phyloP scores from a whole-genome alignment of 2,888 invertebrate species.

The Thymelicus acteon region DNA sequence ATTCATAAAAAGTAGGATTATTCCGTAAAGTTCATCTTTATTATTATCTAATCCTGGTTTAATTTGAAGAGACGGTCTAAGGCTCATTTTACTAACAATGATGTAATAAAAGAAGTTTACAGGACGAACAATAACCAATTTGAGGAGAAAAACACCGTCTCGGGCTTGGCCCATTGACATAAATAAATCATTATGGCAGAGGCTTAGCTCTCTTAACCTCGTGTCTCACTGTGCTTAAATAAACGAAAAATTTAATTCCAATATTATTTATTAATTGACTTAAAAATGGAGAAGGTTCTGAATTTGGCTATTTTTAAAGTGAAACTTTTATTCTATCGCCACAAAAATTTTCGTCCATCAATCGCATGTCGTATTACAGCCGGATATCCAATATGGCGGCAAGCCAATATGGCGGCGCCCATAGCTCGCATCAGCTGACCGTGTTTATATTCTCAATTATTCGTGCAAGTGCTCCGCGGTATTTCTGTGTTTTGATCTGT shows the following conservation, averaged over 20 bases:
- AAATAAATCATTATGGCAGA: slow-evolving; percentile 79
- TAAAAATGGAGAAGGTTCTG: too few species aligned
- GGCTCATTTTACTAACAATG: slow-evolving; percentile 79
- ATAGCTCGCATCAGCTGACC: too few species aligned
- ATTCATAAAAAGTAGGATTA: slow-evolving; percentile 63
- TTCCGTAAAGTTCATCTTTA: slow-evolving; percentile 68
- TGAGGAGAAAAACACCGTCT: slow-evolving; percentile 72
- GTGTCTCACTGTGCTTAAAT: not conserved
- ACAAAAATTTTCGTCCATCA: too few species aligned
- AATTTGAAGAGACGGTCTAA: slow-evolving; percentile 69
- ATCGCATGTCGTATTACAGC: too few species aligned
- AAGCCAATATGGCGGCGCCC: too few species aligned
- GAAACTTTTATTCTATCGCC: too few species aligned
- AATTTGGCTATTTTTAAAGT: too few species aligned
- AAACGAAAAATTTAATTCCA: not conserved
- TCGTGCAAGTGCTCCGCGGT: too few species aligned
- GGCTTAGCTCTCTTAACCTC: slow-evolving; percentile 47
- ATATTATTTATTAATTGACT: too few species aligned
- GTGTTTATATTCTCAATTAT: too few species aligned
- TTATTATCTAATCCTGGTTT: slow-evolving; percentile 66
- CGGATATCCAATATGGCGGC: too few species aligned
- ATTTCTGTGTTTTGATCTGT: too few species aligned
- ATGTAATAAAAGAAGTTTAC: slow-evolving; percentile 81
- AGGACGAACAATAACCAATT: slow-evolving; percentile 80
- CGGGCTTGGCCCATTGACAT: slow-evolving; percentile 79